These are phyloP conservation scores for Aplysia californica DNA, from an alignment of 1,140 invertebrate genomes.

Conservation along the genomic window DNA sequence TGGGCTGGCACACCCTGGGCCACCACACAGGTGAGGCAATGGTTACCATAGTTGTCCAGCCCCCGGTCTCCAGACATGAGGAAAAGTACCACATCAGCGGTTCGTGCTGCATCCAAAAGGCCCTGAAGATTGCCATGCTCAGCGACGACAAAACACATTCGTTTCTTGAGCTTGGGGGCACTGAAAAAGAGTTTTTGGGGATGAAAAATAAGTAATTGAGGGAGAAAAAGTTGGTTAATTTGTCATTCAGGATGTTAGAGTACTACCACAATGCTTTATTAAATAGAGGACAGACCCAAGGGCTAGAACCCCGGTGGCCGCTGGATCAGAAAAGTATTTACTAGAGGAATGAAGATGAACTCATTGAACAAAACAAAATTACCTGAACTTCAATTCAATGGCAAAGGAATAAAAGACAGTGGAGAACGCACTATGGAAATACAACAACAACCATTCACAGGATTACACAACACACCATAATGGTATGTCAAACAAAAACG, in stretches of 20 bases:
- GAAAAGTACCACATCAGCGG: slow-evolving; percentile 86
- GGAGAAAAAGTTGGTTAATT: neutral
- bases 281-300: neutral
- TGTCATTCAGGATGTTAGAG: neutral
- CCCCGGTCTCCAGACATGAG: slow-evolving; percentile 75
- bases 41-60: slow-evolving; percentile 82
- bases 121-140: slow-evolving; percentile 78
- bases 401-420: no score
- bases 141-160: slow-evolving; percentile 83
- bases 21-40: slow-evolving; percentile 78
- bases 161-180: slow-evolving; percentile 85
- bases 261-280: neutral
- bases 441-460: no score
- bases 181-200: no score
- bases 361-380: no score
- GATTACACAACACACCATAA: no score
- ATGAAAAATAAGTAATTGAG: neutral
- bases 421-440: no score
- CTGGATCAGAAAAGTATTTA: neutral
- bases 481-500: no score
- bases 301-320: neutral
- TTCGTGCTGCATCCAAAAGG: slow-evolving; percentile 85
- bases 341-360: neutral
- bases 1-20: slow-evolving; percentile 87
- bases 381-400: no score